These are phyloP conservation scores for Miltochrista miniata DNA, from an alignment of 2,888 invertebrate species.

Conservation along the genomic window DNA sequence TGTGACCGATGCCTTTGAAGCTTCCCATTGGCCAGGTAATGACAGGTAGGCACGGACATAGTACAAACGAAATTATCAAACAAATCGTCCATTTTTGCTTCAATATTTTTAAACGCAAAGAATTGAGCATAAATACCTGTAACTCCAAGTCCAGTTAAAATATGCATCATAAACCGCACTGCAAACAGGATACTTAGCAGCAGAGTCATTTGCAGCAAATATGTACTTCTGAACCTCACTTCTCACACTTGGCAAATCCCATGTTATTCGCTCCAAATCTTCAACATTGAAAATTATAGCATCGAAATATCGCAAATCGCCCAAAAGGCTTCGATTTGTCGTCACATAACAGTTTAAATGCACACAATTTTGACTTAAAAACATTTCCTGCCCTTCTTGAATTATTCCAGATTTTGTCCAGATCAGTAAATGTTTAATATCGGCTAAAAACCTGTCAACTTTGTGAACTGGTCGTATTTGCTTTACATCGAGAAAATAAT, in stretches of 20 bases:
- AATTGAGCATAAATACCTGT: conserved; percentile 48
- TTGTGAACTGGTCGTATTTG: conserved; percentile 31
- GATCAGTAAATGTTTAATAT: conserved; percentile 61
- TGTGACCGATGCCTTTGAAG: no score
- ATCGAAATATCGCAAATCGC: conserved; percentile 62
- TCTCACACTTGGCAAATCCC: conserved; percentile 46
- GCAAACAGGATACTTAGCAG: conserved; percentile 66
- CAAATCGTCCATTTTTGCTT: no score
- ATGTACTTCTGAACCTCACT: conserved; percentile 62
- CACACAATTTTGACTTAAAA: conserved; percentile 49
- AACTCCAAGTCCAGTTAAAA: conserved; percentile 78
- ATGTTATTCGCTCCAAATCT: conserved; percentile 42
- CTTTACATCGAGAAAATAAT: conserved; percentile 26
- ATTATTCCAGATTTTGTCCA: conserved; percentile 55
- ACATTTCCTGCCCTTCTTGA: conserved; percentile 50
- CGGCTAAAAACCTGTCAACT: conserved; percentile 51
- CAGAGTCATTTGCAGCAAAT: conserved; percentile 65
- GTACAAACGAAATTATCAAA: no score
- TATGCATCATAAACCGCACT: conserved; percentile 55
- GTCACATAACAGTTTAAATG: conserved; percentile 64
- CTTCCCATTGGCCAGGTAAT: no score
- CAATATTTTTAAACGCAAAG: background rate
- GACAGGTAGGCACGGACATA: no score
- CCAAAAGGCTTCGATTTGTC: conserved; percentile 51
- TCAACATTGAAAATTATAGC: conserved; percentile 62